phyloP scores from a whole-genome alignment of 2,888 invertebrate species.

The Eupithecia subfuscata region DNA sequence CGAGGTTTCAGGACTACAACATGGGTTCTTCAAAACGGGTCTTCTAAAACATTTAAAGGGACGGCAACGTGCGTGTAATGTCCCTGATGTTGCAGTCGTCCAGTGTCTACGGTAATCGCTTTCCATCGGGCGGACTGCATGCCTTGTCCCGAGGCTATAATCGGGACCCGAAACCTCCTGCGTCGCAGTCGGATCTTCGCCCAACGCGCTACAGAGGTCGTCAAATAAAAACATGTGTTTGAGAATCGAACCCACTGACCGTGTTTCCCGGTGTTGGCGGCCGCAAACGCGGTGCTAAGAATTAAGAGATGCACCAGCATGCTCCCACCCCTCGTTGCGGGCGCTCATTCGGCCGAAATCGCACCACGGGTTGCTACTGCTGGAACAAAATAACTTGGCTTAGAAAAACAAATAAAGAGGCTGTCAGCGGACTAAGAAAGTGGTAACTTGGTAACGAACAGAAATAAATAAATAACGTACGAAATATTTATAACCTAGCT shows the following conservation, averaged over 20 bases:
- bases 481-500: not conserved
- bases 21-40: not conserved
- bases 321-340: conserved; percentile 71
- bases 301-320: conserved; percentile 81
- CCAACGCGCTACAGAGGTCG: too few relatives aligned
- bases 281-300: conserved; percentile 81
- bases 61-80: too few relatives aligned
- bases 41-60: too few relatives aligned
- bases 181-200: too few relatives aligned
- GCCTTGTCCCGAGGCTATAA: too few relatives aligned
- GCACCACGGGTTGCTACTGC: conserved; percentile 58
- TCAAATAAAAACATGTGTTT: not conserved
- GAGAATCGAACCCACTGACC: conserved; percentile 54
- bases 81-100: too few relatives aligned
- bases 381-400: conserved; percentile 50
- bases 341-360: conserved; percentile 76
- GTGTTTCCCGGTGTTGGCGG: conserved; percentile 78
- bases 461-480: not conserved
- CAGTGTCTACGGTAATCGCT: too few relatives aligned
- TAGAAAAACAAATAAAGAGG: not conserved
- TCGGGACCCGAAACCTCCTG: too few relatives aligned
- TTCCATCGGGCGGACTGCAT: too few relatives aligned
- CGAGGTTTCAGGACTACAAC: too few relatives aligned
- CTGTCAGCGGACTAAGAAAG: not conserved
- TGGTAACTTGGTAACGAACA: not conserved